A percentile compares a stretch with the other conserved stretches of the same genome.
phyloP scores from a whole-genome alignment of 2,113 vertebrate genomes.

The Delphinapterus leucas region DNA sequence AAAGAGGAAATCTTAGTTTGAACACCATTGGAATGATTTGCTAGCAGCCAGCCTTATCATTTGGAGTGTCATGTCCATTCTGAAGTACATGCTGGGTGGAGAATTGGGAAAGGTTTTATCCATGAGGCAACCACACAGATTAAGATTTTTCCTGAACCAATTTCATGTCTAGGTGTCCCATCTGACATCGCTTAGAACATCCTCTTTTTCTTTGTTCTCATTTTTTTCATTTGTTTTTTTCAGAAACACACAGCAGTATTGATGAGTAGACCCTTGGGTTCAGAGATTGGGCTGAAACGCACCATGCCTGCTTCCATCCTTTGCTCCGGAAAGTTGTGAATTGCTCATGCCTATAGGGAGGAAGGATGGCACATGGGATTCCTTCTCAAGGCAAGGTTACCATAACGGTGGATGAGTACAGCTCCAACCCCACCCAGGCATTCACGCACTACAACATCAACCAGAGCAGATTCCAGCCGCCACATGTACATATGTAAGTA shows the following conservation, averaged over 20 bases:
- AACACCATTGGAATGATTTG: slow-evolving; percentile 20
- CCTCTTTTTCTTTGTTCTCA: slow-evolving; percentile 22
- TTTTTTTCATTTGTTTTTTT: slow-evolving; percentile 1
- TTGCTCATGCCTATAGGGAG: slow-evolving; percentile 92
- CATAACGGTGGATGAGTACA: slow-evolving; percentile 98
- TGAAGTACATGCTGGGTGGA: neutral
- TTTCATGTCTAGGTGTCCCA: neutral
- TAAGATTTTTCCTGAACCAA: neutral
- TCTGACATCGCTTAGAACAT: neutral
- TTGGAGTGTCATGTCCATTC: slow-evolving; percentile 2
- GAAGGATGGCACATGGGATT: slow-evolving; percentile 97
- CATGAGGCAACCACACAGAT: accelerated
- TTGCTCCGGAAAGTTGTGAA: slow-evolving; percentile 90
- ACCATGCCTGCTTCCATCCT: slow-evolving; percentile 87
- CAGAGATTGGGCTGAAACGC: slow-evolving; percentile 83
- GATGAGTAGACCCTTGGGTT: slow-evolving; percentile 82
- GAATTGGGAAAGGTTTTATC: neutral
- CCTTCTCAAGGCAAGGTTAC: slow-evolving; percentile 97
- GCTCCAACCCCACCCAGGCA: slow-evolving; percentile 98
- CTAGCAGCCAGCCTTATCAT: neutral
- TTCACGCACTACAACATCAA: slow-evolving; percentile 99
- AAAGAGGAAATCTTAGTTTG: slow-evolving; percentile 61
- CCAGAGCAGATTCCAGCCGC: slow-evolving; percentile 99
- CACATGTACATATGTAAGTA: slow-evolving; percentile 98
- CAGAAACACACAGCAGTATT: slow-evolving; percentile 80